Evolutionary conservation across 2,888 invertebrate species (phyloP).

Genomic region (Andrena praecox): DNA sequence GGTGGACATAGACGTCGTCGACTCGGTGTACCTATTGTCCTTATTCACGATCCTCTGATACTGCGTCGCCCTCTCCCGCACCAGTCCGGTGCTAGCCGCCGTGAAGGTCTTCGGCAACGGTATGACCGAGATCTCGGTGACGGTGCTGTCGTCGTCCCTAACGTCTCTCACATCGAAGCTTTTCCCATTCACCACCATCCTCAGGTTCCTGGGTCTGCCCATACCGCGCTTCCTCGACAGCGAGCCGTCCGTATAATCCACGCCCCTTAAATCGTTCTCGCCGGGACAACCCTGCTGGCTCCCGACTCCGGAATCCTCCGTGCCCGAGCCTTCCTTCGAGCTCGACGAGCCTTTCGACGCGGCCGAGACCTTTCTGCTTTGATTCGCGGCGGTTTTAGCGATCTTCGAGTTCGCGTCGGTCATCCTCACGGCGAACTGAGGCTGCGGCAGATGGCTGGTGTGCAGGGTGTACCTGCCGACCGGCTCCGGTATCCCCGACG

Average conservation of each 20-base stretch:
- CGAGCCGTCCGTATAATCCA: slow-evolving; percentile 81
- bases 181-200: slow-evolving; percentile 91
- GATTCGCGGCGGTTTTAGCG: slow-evolving; percentile 91
- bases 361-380: slow-evolving; percentile 87
- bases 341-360: slow-evolving; percentile 86
- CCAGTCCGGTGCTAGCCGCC: slow-evolving; percentile 83
- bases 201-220: slow-evolving; percentile 89
- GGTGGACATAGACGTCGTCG: slow-evolving; percentile 83
- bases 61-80: slow-evolving; percentile 85
- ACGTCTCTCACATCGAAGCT: slow-evolving; percentile 92
- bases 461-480: slow-evolving; percentile 88
- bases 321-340: slow-evolving; percentile 87
- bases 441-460: slow-evolving; percentile 91
- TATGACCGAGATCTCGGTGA: slow-evolving; percentile 88
- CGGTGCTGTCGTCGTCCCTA: slow-evolving; percentile 88
- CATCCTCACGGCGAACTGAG: slow-evolving; percentile 89
- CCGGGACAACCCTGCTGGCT: slow-evolving; percentile 80
- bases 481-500: slow-evolving; percentile 79
- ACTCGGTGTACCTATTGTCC: slow-evolving; percentile 82
- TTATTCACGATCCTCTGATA: slow-evolving; percentile 85
- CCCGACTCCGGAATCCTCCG: slow-evolving; percentile 89
- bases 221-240: slow-evolving; percentile 78
- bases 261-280: slow-evolving; percentile 78
- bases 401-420: slow-evolving; percentile 88
- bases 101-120: slow-evolving; percentile 87